Base-by-base conservation (phyloP, 2,888 invertebrate genomes). In the Lampropteryx suffumata region DNA sequence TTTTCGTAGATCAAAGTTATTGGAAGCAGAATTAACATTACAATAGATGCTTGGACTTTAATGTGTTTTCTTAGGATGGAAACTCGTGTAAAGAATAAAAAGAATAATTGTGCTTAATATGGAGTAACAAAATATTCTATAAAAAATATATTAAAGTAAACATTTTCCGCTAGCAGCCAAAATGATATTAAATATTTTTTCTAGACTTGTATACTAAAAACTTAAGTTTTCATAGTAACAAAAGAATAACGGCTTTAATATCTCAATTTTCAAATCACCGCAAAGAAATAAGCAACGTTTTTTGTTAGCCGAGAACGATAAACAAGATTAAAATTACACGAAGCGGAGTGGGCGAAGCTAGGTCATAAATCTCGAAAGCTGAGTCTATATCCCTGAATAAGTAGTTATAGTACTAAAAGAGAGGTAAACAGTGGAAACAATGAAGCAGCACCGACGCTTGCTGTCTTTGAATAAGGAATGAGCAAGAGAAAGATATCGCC, bases 311-410 rank as follows among this genome's bases (percentile, higher is more conserved):
- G 57, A 64, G 56, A 57, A 63, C 72, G 54, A 77, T 78, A 83
- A 82, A 84, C 73, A 78, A 76, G 74, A 79, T 82, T 82, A 80
- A 79, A 79, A 82, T 82, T 81, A 79, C 78, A 80, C 52, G 59
- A 59, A 61, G 65, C 59, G 43, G 60, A 70, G 64, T 69, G 67
- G 68, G 69, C 65, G 67, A 65, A 61, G 32, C 58, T 54, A 51
- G 63, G 46, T 50, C 55, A 73, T 82, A 76, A 79, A 80, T 80
- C 76, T 72, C 47, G 13, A 63, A 67, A 67, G 61, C 54, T 54
- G 45, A 59, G 64, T 47, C 51, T 55, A 46, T 32, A 30, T 44
- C 49, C 41, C 62, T 65, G 62, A 65, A 65, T 60, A 63, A 66
- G 59, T 71, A 73, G 71, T 70, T 64, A 62, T 58, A 61, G 50